Base-by-base conservation (phyloP, 2,888 invertebrate species). In the Drosophila putrida region DNA sequence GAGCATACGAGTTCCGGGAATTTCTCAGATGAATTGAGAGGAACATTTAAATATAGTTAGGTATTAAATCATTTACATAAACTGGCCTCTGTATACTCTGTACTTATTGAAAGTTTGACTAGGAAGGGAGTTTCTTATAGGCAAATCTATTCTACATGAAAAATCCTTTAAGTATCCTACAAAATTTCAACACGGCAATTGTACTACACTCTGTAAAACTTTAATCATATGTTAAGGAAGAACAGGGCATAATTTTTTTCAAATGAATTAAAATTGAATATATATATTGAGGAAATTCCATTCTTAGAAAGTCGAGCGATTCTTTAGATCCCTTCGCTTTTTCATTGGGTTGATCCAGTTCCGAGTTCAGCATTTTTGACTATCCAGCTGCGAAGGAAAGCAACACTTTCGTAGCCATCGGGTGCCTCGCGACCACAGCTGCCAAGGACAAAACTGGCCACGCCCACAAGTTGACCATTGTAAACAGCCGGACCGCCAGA, bases 401-500 rank as follows among this genome's bases (percentile, higher is more conserved):
- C 71, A 3, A 92, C 73, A 65, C 85, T 80, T 4, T 90, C 90
- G 58, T 90, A 92, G 28, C 92, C 92, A 82, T 92, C 92, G 13
- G 92, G 91, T 0, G 74, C 72, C 3, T 58, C 60, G 0, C 77
- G 75, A 0, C 90, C 92, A 60, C 92, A 92, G 13, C 74, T 72
- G 13, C 81, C 83, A 4, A 90, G 46, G 9, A 90, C 78, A 57
- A 90, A 92, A 41, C 90, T 91, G 53, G 91, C 87, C 25, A 92
- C 76, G 51, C 92, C 92, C 9, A 90, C 87, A 27, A 92, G 67
- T 25, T 67, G 63, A 0, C 75, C 79, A 0, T 80, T 67, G 31
- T 88, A 90, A 33, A 88, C 76, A n/a, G 91, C 91, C n/a, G 92
- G 92, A 9, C 92, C 92, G 35, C 92, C 92, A 2, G 91, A 91